Evolutionary conservation across 2,888 invertebrate genomes (phyloP), one percentile per base, ranked within the genome.

Genomic region (Marasmarcha lunaedactyla): DNA sequence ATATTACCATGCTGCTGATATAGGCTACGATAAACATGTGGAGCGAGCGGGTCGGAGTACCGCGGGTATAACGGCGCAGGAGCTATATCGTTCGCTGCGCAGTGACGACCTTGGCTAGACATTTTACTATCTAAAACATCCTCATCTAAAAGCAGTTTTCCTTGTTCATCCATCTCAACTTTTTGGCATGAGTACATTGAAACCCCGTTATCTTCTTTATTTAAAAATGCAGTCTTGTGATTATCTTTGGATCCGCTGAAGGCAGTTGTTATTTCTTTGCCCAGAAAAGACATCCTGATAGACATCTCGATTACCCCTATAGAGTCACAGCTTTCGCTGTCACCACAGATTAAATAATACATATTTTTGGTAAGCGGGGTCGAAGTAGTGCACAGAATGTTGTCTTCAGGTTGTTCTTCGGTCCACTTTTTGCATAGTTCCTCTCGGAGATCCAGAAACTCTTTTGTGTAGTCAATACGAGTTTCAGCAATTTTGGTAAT

Each of bases 201-300:
- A 65, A 83, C 77, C 11, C 79, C 81, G 38, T 76, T 69, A 43
- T 78, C 73, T 43, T 71, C 68, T 51, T 78, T 79, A 27, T 63
- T 50, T 10, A 77, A 49, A 38, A 63, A 54, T 10, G 73, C 65
- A 3, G 70, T 65, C 20, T 63, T 64, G 42, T 66, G 61, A 1
- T 67, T 61, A 51, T 71, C 73, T 2, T 71, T 62, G 10, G 64
- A 57, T 7, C 69, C 62, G 46, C 63, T 62, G 50, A 77, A 81
- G 1, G 71, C 67, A 10, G 83, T 83, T n/a, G 76, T 76, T 14
- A 83, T 78, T 47, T 83, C 81, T 54, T 83, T 79, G 2, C 81
- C 81, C 6, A 81, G 63, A 46, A 83, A 83, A 1, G 81, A 83
- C 74, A 81, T 72, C 37, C 81, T 59, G 2, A 64, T 58, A 2